Conservation (phyloP, 2,113 vertebrate genomes). For the Brienomyrus longianalis region DNA sequence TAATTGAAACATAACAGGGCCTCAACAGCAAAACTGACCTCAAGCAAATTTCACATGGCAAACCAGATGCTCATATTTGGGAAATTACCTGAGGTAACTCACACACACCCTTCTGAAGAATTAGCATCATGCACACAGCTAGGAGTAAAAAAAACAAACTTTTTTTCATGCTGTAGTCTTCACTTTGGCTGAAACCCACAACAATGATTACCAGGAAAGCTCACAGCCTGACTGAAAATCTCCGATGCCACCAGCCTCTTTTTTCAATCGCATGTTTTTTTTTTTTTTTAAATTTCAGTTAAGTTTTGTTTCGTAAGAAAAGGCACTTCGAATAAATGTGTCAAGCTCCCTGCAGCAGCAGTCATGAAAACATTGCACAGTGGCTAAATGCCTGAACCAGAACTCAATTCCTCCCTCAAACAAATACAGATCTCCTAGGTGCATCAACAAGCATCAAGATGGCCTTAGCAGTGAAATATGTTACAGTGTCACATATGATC, state of each 20-base stretch:
- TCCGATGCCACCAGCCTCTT: not conserved
- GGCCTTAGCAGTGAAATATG: not conserved
- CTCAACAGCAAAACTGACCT: not conserved
- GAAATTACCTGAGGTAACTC: not conserved
- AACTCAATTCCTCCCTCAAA: not conserved
- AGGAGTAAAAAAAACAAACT: not conserved
- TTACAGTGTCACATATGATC: not conserved
- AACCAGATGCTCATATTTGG: not conserved
- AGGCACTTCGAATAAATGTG: not conserved
- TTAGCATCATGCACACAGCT: not conserved
- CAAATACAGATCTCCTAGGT: not conserved
- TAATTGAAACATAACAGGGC: not conserved
- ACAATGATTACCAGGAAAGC: not conserved
- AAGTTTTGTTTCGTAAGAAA: not conserved
- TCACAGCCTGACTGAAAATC: not conserved
- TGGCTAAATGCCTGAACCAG: not conserved
- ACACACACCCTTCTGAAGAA: not conserved
- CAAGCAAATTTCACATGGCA: not conserved
- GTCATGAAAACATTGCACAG: not conserved
- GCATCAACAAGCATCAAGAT: not conserved
- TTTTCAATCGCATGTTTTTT: not conserved
- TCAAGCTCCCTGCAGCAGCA: not conserved
- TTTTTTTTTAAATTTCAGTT: not conserved
- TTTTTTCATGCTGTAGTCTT: not conserved
- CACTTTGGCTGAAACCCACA: slow-evolving; percentile 2